Evolutionary conservation across 2,888 invertebrate genomes (phyloP).

Genomic region (Cerastis leucographa): DNA sequence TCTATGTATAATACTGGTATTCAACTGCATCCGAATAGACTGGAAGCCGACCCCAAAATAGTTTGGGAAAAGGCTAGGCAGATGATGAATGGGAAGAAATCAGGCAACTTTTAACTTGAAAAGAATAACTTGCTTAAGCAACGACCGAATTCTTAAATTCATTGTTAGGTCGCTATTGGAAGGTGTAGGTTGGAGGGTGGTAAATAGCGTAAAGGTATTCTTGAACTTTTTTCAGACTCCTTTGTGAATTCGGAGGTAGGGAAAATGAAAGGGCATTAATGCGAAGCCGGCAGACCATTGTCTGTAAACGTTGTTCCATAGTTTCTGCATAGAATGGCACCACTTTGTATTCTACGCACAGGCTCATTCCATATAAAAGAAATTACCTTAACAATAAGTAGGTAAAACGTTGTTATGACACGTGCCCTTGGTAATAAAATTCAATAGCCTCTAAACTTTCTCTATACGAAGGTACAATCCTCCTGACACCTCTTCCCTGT

Average conservation of each 20-base stretch:
- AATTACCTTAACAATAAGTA: constrained; percentile 38
- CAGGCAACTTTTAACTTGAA: background rate
- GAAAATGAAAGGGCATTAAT: background rate
- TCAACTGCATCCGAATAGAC: no score
- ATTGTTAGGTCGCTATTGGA: background rate
- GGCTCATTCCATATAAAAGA: background rate
- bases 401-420: constrained; percentile 12
- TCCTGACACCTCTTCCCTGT: background rate
- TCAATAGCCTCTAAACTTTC: constrained; percentile 26
- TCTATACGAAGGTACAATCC: background rate
- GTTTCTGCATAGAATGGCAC: background rate
- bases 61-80: no score
- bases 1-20: no score
- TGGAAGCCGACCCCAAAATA: no score
- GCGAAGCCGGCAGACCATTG: background rate
- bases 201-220: no score
- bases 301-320: background rate
- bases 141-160: background rate
- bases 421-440: constrained; percentile 27
- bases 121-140: background rate
- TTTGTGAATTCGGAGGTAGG: background rate
- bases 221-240: background rate
- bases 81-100: no score
- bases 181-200: background rate
- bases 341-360: constrained; percentile 48